Conservation (phyloP, 2,113 vertebrate species). For the Cercocebus atys region DNA sequence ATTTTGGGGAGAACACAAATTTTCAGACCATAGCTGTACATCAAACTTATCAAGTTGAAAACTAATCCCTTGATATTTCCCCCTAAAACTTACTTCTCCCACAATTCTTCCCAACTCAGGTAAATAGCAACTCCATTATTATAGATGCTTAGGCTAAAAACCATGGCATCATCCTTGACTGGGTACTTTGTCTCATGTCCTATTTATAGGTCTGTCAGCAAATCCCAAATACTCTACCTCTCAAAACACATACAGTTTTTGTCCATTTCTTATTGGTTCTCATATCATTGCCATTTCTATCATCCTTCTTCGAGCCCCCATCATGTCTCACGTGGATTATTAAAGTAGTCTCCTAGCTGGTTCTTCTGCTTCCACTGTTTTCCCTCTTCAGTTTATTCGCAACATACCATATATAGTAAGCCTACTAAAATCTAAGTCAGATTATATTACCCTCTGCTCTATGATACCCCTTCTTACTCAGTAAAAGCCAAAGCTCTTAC, state of each 20-base stretch:
- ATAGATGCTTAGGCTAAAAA: neutral
- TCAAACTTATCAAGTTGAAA: neutral
- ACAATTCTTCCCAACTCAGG: neutral
- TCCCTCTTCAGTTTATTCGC: neutral
- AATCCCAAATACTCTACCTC: neutral
- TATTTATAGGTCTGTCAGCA: neutral
- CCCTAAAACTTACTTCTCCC: neutral
- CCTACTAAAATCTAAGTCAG: conserved; percentile 3
- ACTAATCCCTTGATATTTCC: neutral
- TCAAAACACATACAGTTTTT: neutral
- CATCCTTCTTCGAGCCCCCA: neutral
- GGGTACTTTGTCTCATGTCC: neutral
- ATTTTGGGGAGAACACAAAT: neutral
- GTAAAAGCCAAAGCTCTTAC: neutral
- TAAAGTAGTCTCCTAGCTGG: neutral
- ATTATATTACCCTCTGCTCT: neutral
- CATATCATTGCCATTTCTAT: neutral
- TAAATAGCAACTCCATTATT: neutral
- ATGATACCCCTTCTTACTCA: neutral
- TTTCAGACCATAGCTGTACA: neutral
- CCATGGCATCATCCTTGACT: neutral
- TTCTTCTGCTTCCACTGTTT: neutral
- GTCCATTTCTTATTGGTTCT: neutral
- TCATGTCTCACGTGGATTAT: neutral
- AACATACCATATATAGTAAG: neutral